Base-by-base conservation (phyloP, 2,797 vertebrate genomes). In the Epinephelus coioides region DNA sequence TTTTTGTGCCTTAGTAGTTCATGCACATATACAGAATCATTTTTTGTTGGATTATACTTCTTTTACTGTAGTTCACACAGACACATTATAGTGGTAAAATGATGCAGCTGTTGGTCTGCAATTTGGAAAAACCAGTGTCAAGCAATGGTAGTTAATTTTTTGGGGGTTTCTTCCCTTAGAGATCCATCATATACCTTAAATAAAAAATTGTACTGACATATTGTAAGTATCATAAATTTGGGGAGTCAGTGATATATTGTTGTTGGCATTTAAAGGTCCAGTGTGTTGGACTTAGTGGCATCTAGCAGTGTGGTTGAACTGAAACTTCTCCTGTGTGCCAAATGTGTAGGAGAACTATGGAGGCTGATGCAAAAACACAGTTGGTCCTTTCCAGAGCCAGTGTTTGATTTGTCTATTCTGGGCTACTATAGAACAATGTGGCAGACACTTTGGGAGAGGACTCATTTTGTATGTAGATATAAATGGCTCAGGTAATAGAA, bases 41-140 rank as follows among this genome's bases (percentile, higher is more conserved):
- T 9, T 7, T 19, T 0, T 0, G 18, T 34, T 44, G 14, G 3
- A 18, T 74, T 17, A 61, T 34, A 19, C 6, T 1, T 30, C 2
- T 25, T 55, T 55, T 15, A 40, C 18, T 34, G 1, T 4, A 43
- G 2, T 8, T 3, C 2, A 47, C 43, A 62, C 11, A 27, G 43
- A 5, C 15, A 49, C 1, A 44, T 67, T 21, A 9, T 18, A 15
- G 38, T 19, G 5, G 4, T 47, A 38, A 59, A 57, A 40, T 27
- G 38, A 59, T 7, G 1, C 25, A 34, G 15, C 5, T 40, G 15
- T 34, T 38, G 1, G 25, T 57, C 27, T 73, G 53, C n/a, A 68
- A 9, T 57, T 51, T 30, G 14, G 74, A 51, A 17, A 73, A 78
- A 69, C 11, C 63, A 63, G 55, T 56, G 21, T 30, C 12, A 18